phyloP scores from a whole-genome alignment of 2,888 invertebrate species.

The Beris morrisii region DNA sequence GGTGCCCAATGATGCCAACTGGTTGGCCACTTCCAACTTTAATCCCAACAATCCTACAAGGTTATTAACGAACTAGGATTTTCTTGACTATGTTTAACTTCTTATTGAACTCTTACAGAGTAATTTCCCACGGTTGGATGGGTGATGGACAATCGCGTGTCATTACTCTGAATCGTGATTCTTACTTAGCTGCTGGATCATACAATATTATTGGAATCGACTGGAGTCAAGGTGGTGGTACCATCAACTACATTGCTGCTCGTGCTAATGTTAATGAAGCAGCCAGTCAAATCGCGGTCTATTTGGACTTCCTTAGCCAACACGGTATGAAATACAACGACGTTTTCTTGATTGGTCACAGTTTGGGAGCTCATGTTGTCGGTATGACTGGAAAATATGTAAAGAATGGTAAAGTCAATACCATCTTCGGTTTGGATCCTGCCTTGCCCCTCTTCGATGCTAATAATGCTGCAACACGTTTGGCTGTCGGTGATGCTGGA shows the following conservation, averaged over 20 bases:
- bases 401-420: constrained; percentile 58
- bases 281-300: constrained; percentile 45
- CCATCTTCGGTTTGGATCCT: constrained; percentile 56
- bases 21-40: constrained; percentile 4
- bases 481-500: constrained; percentile 46
- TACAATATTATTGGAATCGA: constrained; percentile 64
- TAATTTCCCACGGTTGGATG: constrained; percentile 59
- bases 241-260: constrained; percentile 61
- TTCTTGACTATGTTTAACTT: too few relatives aligned
- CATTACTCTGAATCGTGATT: constrained; percentile 42
- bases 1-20: constrained; percentile 18
- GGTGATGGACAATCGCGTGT: constrained; percentile 56
- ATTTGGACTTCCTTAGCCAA: constrained; percentile 54
- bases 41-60: constrained; percentile 30
- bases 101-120: constrained; percentile 7
- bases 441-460: constrained; percentile 43
- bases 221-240: constrained; percentile 61
- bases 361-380: constrained; percentile 62
- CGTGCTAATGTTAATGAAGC: constrained; percentile 51
- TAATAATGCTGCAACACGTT: constrained; percentile 42
- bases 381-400: constrained; percentile 62
- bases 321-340: constrained; percentile 56
- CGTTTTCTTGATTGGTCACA: constrained; percentile 61
- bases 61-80: too few relatives aligned
- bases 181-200: constrained; percentile 61